Percentiles rank a stretch among this genome's conserved stretches.
Evolutionary conservation across 2,113 vertebrate genomes (phyloP).

Genomic region (Crotophaga sulcirostris): DNA sequence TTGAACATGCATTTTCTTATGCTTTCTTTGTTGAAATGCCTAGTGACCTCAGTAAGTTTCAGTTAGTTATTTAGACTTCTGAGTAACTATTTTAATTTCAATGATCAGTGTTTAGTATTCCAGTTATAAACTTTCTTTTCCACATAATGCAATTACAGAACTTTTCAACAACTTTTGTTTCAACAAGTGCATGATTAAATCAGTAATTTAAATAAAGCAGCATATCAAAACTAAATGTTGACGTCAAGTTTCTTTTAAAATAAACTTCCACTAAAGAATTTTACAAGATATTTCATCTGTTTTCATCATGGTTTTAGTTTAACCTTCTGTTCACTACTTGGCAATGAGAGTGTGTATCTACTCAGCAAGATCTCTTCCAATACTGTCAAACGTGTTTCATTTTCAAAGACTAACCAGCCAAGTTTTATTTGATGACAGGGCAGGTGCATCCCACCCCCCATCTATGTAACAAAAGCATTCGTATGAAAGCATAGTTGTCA

Average conservation of each 20-base stretch:
- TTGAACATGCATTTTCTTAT: accelerated
- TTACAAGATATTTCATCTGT: background rate
- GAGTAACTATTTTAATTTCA: background rate
- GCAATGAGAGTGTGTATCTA: background rate
- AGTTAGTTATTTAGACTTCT: background rate
- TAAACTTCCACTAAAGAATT: background rate
- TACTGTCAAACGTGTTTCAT: background rate
- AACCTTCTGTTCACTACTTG: background rate
- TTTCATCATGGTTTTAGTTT: background rate
- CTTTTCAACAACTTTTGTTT: slow-evolving; percentile 36
- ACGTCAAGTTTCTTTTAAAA: background rate
- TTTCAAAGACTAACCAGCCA: background rate
- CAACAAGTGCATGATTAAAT: background rate
- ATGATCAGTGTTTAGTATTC: background rate
- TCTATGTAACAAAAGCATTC: background rate
- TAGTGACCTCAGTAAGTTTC: background rate
- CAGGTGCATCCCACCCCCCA: background rate
- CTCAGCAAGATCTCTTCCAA: background rate
- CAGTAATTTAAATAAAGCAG: background rate
- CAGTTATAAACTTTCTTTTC: background rate
- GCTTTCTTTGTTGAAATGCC: background rate
- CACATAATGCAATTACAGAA: background rate
- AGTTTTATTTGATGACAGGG: background rate
- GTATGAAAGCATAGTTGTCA: background rate
- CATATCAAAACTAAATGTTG: background rate